Evolutionary conservation across 2,113 vertebrate genomes (phyloP), one percentile per base, ranked within the genome.

Genomic region (Nymphicus hollandicus): DNA sequence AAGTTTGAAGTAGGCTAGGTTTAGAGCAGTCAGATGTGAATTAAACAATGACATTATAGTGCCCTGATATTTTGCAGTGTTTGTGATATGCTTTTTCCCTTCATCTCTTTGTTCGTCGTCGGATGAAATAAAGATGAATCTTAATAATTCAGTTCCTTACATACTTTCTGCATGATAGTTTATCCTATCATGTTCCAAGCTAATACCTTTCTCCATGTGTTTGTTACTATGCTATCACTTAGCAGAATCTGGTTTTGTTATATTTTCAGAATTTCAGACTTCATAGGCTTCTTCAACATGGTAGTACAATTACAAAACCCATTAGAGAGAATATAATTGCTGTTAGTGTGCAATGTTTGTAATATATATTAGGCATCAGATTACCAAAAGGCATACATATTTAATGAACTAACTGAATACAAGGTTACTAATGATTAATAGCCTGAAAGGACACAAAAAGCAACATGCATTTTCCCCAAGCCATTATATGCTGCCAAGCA

Each of bases 241-340:
- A 56, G 16, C 15, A 79, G 65, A 93, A 86, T 92, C 69, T 93
- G 60, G 41, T 46, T 61, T 35, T 49, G n/a, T 73, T 76, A 93
- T 95, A 92, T 89, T 95, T 97, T 97, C 79, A 95, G 89, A 84
- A 68, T 66, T 77, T 91, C 56, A 69, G 22, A 28, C 46, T 87
- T 92, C 74, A 88, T 25, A 90, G 71, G 23, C 43, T 89, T 94
- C 44, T 93, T 33, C 73, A 78, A 79, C 77, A 78, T 76, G 41
- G 81, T 85, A 25, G 86, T 91, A 61, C 79, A 79, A 93, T 97
- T 96, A 86, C 91, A 97, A 96, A 95, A 82, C 43, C 91, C 96
- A 97, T 98, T 97, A 97, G 94, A 96, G 69, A 88, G 93, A 94
- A 87, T 50, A 94, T 95, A 97, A 96, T 83, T 96, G 93, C 97